Base-by-base conservation (phyloP, 64 coral and sea anemone species). In the Stichodactyla mertensii region DNA sequence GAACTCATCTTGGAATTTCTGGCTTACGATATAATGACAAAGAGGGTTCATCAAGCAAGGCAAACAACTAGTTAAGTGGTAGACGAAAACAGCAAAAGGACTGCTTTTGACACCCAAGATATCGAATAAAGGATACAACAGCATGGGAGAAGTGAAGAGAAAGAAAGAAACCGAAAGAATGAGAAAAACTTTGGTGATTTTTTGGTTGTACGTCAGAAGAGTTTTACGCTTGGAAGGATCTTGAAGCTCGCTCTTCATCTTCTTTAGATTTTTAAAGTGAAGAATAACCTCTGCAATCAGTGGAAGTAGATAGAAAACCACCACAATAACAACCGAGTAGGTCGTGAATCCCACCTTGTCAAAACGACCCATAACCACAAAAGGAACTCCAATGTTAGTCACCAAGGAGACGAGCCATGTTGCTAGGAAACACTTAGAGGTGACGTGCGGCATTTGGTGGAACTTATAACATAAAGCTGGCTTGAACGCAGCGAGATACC, bases 1-100 rank as follows among this genome's bases (percentile, higher is more conserved):
- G 4, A 85, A 36, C n/a, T 85, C 83, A 55, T 85, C 83, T 59
- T 85, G 55, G 56, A 85, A 85, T 61, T 85, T 85, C 27, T 57
- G 9, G 14, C 83, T 85, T 55, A 85, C 64, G 10, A 85, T 22
- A 55, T 61, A 85, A 85, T 58, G 83, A 16, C 57, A 85, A 23
- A 85, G 22, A 2, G 83, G 83, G 55, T 85, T 85, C 55, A 85
- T 16, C 28, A 85, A 24, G 55, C 83, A 85, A 15, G 83, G 83
- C 18, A 85, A 27, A 24, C 83, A 85, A 23, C 83, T 85, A 16
- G 27, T 57, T 6, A 85, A 36, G 18, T 85, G 83, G 83, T 28
- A 85, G n/a, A 51, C 16, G 24, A 85, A 85, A 36, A 61, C 54
- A 61, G 27, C 27, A 36, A 85, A 61, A 4, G 53, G 55, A 64